Evolutionary conservation across 2,797 vertebrate species (phyloP), one percentile per base, ranked within the genome.

Genomic region (Moxostoma hubbsi): DNA sequence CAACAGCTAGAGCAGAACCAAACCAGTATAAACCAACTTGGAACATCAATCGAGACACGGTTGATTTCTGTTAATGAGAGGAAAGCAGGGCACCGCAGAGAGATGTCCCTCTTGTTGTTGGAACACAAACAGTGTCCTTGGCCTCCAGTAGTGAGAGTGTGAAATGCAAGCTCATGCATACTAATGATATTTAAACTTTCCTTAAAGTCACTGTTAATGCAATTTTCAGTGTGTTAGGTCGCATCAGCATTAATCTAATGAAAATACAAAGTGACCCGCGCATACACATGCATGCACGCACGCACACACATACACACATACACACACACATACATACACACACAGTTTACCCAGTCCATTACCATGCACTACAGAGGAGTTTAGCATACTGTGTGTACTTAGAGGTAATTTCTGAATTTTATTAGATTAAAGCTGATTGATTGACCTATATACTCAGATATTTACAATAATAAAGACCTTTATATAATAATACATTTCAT

Each of bases 121-220:
- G 36, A 85, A 87, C 87, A 82, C 89, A 88, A 88, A 84, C 81
- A 36, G 4, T n/a, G 16, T 43, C 67, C 54, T 82, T 80, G 84
- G 85, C 85, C 75, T 77, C 69, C 4, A 36, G 36, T 59, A 71
- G 36, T 84, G 81, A 86, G 86, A 79, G 84, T 87, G 87, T 87
- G 86, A 89, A 88, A 91, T 80, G 85, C 73, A 87, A 88, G 85
- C 82, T 87, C 79, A 89, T 91, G 90, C 90, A 92, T 91, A 90
- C 89, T 91, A 90, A 93, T 93, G 84, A 81, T 87, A 87, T 90
- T 92, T 92, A 86, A 91, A 90, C 83, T 87, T 83, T 86, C 46
- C 46, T 47, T 89, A 82, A 90, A 91, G 89, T 92, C 86, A 91
- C 91, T 90, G 89, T 90, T 89, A 90, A 89, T 91, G 91, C 89